These are phyloP conservation scores for Dasypus novemcinctus DNA, from an alignment of 2,113 vertebrate genomes.

Conservation along the genomic window DNA sequence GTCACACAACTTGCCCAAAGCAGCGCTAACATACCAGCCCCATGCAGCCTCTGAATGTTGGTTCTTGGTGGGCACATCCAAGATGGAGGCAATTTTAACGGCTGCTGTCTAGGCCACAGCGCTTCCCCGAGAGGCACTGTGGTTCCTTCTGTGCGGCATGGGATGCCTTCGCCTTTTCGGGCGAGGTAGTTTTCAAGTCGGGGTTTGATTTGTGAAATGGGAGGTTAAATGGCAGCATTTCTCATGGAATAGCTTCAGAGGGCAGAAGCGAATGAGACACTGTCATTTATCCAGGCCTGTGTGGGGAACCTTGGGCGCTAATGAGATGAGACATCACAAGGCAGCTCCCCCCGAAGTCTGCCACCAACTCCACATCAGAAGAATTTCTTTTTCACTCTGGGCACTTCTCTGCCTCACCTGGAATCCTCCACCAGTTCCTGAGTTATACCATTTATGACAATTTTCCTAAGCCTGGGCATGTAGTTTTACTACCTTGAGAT, in stretches of 20 bases:
- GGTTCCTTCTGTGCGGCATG: neutral
- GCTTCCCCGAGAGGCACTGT: neutral
- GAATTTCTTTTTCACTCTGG: neutral
- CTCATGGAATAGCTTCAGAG: neutral
- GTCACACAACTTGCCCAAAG: neutral
- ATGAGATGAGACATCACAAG: neutral
- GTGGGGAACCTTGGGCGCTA: neutral
- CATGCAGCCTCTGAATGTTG: accelerated
- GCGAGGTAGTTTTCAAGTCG: neutral
- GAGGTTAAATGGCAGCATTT: neutral
- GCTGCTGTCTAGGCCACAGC: neutral
- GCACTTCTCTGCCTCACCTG: conserved; percentile 28
- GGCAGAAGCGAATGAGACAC: neutral
- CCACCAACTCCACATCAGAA: neutral
- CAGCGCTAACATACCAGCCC: accelerated
- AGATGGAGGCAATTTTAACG: neutral
- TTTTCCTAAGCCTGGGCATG: conserved; percentile 67
- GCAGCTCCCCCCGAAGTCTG: neutral
- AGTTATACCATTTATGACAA: conserved; percentile 61
- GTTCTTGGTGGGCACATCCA: accelerated
- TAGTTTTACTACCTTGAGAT: conserved; percentile 66
- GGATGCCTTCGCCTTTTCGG: neutral
- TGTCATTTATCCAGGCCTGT: neutral
- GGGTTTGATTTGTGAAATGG: neutral
- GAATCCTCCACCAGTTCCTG: conserved; percentile 59